Conservation (phyloP, 2,113 vertebrate genomes). For the Alectura lathami region DNA sequence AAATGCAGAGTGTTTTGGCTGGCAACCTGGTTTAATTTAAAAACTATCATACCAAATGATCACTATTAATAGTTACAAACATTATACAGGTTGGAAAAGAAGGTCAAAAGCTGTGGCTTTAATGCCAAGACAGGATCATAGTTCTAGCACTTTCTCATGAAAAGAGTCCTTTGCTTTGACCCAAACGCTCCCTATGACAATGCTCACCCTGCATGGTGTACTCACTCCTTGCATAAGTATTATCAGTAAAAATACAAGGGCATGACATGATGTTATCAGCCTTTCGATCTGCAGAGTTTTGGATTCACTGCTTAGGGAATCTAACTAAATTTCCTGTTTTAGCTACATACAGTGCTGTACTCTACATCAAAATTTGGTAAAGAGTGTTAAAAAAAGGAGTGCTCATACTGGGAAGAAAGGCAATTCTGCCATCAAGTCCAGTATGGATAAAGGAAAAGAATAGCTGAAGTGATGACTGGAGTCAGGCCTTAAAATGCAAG, state of each 20-base stretch:
- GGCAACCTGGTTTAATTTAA: slow-evolving; percentile 70
- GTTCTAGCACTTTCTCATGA: background rate
- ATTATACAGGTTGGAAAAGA: slow-evolving; percentile 60
- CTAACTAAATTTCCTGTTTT: background rate
- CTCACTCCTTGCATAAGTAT: background rate
- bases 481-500: background rate
- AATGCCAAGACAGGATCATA: slow-evolving; percentile 39
- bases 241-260: background rate
- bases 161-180: background rate
- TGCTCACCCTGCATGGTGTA: background rate
- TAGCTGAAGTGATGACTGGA: background rate
- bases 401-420: background rate
- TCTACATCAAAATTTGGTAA: background rate
- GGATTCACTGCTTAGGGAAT: background rate
- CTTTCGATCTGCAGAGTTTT: background rate
- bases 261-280: background rate
- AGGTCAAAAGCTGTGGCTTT: slow-evolving; percentile 60
- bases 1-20: slow-evolving; percentile 60
- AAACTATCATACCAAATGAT: slow-evolving; percentile 68
- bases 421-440: background rate
- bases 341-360: background rate
- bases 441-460: background rate
- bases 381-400: background rate
- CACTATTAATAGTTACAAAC: slow-evolving; percentile 62
- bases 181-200: background rate